Conservation (phyloP, 2,888 invertebrate species). For the Pteria penguin region DNA sequence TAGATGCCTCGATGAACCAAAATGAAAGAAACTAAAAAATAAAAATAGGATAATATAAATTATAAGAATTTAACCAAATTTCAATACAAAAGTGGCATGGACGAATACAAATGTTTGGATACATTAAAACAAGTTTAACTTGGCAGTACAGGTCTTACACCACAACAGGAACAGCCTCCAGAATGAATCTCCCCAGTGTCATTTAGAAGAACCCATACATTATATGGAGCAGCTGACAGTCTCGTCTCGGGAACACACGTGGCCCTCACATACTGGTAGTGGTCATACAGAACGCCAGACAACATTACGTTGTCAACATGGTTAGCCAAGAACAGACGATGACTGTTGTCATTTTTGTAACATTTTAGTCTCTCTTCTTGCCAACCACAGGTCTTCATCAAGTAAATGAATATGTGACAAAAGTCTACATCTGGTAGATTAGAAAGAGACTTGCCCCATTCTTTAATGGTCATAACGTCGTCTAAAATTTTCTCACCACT, state of each 20-base stretch:
- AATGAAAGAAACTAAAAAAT: too few species aligned
- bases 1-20: too few species aligned
- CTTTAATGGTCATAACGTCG: background rate
- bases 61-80: too few species aligned
- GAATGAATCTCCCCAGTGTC: background rate
- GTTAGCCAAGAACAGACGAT: background rate
- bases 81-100: too few species aligned
- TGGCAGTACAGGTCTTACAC: too few species aligned
- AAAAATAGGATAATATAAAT: too few species aligned
- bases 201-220: background rate
- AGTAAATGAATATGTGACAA: conserved; percentile 3
- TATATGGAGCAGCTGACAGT: conserved; percentile 5
- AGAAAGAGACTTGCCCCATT: background rate
- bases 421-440: background rate
- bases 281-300: background rate
- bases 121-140: too few species aligned
- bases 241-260: conserved; percentile 5
- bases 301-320: background rate
- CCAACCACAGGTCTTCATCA: conserved; percentile 14
- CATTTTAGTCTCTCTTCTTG: background rate
- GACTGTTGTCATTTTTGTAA: background rate
- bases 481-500: background rate
- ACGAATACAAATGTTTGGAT: too few species aligned
- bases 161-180: conserved; percentile 7
- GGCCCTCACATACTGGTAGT: background rate